These are phyloP conservation scores for Nipponacmea schrenckii DNA, from an alignment of 2,888 invertebrate genomes.

Conservation along the genomic window DNA sequence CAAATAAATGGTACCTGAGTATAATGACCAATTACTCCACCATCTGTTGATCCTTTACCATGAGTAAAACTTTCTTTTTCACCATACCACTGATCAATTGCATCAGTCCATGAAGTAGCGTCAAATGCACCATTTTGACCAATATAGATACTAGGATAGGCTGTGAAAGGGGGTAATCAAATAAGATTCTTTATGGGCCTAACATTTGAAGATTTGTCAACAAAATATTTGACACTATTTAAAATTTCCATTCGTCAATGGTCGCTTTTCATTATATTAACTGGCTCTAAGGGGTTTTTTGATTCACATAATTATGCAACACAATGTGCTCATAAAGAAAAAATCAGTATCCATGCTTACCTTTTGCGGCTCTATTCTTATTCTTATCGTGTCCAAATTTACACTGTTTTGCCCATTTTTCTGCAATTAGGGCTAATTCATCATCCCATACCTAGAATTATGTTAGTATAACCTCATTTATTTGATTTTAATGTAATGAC, in stretches of 20 bases:
- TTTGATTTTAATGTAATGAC: no score
- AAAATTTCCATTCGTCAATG: no score
- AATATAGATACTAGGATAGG: not conserved
- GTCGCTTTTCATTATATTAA: no score
- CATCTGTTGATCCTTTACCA: not conserved
- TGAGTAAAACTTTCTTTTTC: not conserved
- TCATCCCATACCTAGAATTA: not conserved
- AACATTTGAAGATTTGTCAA: not conserved
- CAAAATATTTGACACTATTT: no score
- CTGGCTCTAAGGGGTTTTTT: no score
- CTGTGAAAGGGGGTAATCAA: not conserved
- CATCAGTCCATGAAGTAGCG: not conserved
- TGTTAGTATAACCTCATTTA: no score
- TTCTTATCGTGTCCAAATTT: not conserved
- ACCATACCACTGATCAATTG: not conserved
- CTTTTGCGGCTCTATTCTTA: not conserved
- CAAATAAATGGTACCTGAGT: not conserved
- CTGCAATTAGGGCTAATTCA: not conserved
- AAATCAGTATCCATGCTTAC: not conserved
- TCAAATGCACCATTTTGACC: conserved; percentile 1
- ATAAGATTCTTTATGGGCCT: not conserved
- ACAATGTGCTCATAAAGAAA: no score
- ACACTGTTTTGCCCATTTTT: not conserved
- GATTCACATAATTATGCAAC: no score
- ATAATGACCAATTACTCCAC: not conserved